Evolutionary conservation across 2,113 vertebrate species (phyloP).

Genomic region (Rutilus rutilus): DNA sequence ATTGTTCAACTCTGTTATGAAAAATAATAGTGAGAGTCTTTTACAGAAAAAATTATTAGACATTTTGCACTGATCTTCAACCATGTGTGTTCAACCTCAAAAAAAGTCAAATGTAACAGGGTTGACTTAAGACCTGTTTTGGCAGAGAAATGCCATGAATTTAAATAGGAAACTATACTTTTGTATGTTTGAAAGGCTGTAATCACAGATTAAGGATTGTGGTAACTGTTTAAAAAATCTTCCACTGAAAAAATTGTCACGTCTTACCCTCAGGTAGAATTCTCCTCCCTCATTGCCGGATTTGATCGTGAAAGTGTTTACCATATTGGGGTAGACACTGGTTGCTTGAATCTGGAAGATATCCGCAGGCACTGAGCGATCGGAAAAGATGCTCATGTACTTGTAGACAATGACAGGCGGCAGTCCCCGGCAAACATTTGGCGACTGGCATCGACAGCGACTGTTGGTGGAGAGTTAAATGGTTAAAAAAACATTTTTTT

Average conservation of each 20-base stretch:
- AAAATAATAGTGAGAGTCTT: too few relatives aligned
- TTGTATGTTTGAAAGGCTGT: neutral
- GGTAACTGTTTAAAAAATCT: neutral
- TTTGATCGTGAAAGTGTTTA: constrained; percentile 97
- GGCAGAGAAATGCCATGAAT: neutral
- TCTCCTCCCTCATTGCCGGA: constrained; percentile 94
- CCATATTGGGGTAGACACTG: constrained; percentile 90
- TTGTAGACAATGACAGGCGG: constrained; percentile 94
- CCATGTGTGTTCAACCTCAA: neutral
- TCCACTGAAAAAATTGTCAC: too few relatives aligned
- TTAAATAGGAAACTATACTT: neutral
- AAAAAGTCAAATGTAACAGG: too few relatives aligned
- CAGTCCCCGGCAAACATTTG: constrained; percentile 81
- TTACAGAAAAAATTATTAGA: neutral
- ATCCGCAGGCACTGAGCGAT: constrained; percentile 90
- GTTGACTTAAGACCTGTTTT: neutral
- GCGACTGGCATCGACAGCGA: constrained; percentile 88
- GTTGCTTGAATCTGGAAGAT: constrained; percentile 99
- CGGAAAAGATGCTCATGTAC: constrained; percentile 97
- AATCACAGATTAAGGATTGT: neutral
- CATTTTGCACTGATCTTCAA: neutral
- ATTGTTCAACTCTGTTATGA: neutral
- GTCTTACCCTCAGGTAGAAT: constrained; percentile 94
- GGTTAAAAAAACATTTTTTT: neutral
- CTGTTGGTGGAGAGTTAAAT: constrained; percentile 66